Percentiles rank a stretch among this genome's conserved stretches.
phyloP scores from a whole-genome alignment of 2,113 vertebrate genomes.

The Hypanus sabinus region DNA sequence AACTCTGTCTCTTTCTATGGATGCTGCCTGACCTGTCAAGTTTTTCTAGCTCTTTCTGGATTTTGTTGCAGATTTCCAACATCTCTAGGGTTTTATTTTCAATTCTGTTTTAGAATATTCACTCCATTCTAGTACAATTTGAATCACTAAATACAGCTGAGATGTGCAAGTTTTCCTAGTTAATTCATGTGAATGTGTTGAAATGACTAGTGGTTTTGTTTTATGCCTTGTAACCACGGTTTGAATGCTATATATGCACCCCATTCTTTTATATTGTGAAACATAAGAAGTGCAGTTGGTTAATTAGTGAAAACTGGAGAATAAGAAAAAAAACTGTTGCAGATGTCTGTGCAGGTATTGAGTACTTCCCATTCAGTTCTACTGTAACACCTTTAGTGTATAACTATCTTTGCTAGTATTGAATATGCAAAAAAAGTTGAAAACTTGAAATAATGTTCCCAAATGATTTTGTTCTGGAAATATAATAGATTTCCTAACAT shows the following conservation, averaged over 20 bases:
- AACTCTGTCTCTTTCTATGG: too few species aligned
- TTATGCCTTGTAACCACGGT: not conserved
- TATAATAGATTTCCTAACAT: not conserved
- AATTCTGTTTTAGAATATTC: not conserved
- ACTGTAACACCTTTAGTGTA: not conserved
- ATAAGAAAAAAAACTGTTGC: too few species aligned
- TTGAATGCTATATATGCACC: not conserved
- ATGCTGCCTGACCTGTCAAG: too few species aligned
- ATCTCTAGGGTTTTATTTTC: too few species aligned
- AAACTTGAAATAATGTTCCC: not conserved
- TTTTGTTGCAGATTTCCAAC: too few species aligned
- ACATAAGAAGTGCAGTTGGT: not conserved
- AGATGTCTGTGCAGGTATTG: too few species aligned
- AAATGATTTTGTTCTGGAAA: not conserved
- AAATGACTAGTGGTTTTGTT: not conserved
- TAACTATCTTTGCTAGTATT: not conserved
- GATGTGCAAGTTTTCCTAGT: not conserved
- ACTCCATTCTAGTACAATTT: not conserved
- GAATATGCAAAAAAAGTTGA: not conserved
- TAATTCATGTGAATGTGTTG: not conserved
- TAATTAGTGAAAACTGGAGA: not conserved
- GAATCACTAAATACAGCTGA: not conserved
- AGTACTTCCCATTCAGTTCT: not conserved
- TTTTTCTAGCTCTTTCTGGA: too few species aligned
- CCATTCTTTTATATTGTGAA: not conserved